These are phyloP conservation scores for Pituophis catenifer DNA, from an alignment of 2,113 vertebrate species.

Conservation along the genomic window DNA sequence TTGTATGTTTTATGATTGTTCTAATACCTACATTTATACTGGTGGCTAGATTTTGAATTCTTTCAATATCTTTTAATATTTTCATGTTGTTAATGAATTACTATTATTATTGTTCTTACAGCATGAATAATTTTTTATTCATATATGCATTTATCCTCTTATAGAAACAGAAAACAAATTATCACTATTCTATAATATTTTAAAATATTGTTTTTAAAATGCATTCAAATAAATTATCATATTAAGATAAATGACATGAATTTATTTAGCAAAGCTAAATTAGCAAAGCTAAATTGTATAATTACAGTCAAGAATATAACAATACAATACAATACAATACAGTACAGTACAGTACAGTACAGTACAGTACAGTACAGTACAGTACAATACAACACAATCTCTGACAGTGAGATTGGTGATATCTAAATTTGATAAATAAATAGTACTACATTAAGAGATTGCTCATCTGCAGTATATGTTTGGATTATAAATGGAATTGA, in stretches of 20 bases:
- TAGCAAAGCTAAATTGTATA: background rate
- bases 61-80: constrained; percentile 14
- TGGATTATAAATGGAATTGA: constrained; percentile 21
- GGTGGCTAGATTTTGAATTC: background rate
- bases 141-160: background rate
- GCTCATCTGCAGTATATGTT: background rate
- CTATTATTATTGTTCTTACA: background rate
- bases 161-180: background rate
- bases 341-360: too few species aligned
- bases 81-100: background rate
- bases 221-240: background rate
- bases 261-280: background rate
- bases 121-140: background rate
- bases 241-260: constrained; percentile 14
- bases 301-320: background rate
- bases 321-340: too few species aligned
- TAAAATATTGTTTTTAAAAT: constrained; percentile 24
- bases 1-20: background rate
- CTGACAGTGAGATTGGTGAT: background rate
- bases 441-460: constrained; percentile 14
- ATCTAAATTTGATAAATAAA: background rate
- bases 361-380: too few species aligned
- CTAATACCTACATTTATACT: background rate
- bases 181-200: constrained; percentile 15
- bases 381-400: too few species aligned